Percentiles rank a stretch among this genome's conserved stretches.
These are phyloP conservation scores for Turdus rufiventris DNA, from an alignment of 2,113 vertebrate species.

Conservation along the genomic window DNA sequence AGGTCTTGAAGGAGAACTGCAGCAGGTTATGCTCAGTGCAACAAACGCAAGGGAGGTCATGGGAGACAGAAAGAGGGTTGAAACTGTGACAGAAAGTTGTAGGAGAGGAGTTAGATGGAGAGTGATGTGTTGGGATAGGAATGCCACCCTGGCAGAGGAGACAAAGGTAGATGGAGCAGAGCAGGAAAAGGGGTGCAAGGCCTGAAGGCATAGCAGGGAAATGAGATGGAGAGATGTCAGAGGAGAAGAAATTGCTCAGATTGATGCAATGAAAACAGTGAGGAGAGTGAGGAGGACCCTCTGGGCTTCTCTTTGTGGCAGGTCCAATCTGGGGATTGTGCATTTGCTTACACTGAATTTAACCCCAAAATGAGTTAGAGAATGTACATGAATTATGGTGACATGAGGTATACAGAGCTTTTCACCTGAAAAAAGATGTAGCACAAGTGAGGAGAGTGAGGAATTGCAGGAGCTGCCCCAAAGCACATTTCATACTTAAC, in stretches of 20 bases:
- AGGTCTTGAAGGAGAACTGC: not conserved
- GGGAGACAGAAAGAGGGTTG: not conserved
- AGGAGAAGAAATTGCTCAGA: not conserved
- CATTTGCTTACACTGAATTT: not conserved
- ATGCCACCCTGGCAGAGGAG: not conserved
- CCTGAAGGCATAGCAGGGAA: not conserved
- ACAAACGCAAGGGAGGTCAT: not conserved
- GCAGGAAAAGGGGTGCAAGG: not conserved
- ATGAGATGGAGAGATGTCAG: not conserved
- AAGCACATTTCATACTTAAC: constrained; percentile 11
- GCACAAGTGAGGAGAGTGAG: not conserved
- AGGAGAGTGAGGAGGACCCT: not conserved
- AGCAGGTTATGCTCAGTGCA: not conserved
- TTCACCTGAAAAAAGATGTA: not conserved
- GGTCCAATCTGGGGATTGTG: not conserved
- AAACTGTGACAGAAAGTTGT: not conserved
- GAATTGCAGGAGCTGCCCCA: not conserved
- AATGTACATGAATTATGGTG: not conserved
- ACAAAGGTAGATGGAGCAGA: not conserved
- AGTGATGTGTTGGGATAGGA: not conserved
- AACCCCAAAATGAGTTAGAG: not conserved
- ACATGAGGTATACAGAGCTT: not conserved
- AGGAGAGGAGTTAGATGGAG: not conserved
- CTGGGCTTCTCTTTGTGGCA: not conserved
- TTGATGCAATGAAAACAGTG: not conserved